These are phyloP conservation scores for Tipula vernalis DNA, from an alignment of 2,888 invertebrate species.

Conservation along the genomic window DNA sequence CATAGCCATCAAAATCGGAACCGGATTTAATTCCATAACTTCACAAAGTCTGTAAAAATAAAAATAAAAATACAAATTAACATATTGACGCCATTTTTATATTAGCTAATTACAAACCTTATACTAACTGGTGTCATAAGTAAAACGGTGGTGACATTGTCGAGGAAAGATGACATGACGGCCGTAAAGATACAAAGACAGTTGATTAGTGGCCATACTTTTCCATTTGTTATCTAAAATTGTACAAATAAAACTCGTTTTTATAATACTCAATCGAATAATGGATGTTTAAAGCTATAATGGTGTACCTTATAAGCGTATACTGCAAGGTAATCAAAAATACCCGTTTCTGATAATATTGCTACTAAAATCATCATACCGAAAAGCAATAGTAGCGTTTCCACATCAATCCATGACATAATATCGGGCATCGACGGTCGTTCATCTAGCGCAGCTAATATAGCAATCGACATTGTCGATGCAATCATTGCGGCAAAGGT, in stretches of 20 bases:
- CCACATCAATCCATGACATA: conserved; percentile 64
- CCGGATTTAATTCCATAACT: conserved; percentile 78
- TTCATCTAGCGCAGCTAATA: conserved; percentile 53
- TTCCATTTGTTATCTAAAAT: conserved; percentile 50
- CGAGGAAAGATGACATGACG: conserved; percentile 56
- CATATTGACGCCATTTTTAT: too few species aligned
- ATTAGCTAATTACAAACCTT: conserved; percentile 24
- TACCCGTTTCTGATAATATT: conserved; percentile 63
- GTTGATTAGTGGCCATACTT: conserved; percentile 61
- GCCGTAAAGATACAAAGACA: conserved; percentile 57
- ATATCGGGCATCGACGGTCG: conserved; percentile 55
- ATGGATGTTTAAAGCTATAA: too few species aligned
- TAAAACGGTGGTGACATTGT: conserved; percentile 67
- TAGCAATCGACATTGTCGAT: conserved; percentile 55
- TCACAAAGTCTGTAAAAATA: conserved; percentile 51
- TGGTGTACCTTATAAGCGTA: conserved; percentile 47
- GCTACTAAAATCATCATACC: conserved; percentile 75
- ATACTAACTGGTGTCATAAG: conserved; percentile 68
- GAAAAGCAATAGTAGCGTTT: conserved; percentile 53
- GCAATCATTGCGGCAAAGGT: conserved; percentile 63
- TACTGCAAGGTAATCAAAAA: conserved; percentile 65
- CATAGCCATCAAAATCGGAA: conserved; percentile 76
- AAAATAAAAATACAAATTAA: too few species aligned
- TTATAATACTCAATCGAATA: neutral
- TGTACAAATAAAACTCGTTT: neutral